A percentile compares a stretch with the other conserved stretches of the same genome.
Evolutionary conservation across 2,113 vertebrate species (phyloP).

Genomic region (Salvator merianae): DNA sequence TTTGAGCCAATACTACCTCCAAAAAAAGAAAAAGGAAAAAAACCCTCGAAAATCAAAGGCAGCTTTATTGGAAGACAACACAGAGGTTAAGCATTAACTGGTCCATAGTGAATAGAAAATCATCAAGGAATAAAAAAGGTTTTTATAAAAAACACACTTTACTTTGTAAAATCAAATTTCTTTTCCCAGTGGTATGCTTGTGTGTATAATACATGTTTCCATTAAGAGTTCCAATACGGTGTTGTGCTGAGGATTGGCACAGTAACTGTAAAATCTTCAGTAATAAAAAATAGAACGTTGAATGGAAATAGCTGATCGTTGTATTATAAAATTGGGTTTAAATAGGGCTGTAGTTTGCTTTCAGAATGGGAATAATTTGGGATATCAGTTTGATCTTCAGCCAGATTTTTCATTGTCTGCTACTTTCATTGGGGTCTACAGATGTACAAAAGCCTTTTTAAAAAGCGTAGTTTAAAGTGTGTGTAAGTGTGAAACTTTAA

Average conservation of each 20-base stretch:
- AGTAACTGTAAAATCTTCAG: background rate
- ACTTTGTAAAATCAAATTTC: conserved; percentile 21
- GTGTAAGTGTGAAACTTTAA: background rate
- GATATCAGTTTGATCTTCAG: background rate
- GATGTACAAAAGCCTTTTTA: background rate
- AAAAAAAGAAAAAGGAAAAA: conserved; percentile 33
- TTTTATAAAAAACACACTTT: conserved; percentile 5
- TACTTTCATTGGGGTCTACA: background rate
- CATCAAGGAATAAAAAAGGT: conserved; percentile 31
- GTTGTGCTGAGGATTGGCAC: conserved; percentile 23
- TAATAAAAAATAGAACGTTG: background rate
- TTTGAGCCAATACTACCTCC: background rate
- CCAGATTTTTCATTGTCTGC: background rate
- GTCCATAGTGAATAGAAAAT: conserved; percentile 30
- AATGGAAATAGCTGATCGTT: accelerated
- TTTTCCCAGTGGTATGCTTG: conserved; percentile 35
- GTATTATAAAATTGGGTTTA: background rate
- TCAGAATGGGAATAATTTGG: background rate
- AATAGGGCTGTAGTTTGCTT: background rate
- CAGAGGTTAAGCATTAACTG: conserved; percentile 42
- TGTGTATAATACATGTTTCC: conserved; percentile 23
- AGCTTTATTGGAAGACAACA: conserved; percentile 36
- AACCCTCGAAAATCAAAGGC: conserved; percentile 42
- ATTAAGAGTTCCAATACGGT: conserved; percentile 27
- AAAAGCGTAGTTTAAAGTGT: background rate